Evolutionary conservation across 1,140 invertebrate species (phyloP).

Genomic region (Nylanderia fulva): DNA sequence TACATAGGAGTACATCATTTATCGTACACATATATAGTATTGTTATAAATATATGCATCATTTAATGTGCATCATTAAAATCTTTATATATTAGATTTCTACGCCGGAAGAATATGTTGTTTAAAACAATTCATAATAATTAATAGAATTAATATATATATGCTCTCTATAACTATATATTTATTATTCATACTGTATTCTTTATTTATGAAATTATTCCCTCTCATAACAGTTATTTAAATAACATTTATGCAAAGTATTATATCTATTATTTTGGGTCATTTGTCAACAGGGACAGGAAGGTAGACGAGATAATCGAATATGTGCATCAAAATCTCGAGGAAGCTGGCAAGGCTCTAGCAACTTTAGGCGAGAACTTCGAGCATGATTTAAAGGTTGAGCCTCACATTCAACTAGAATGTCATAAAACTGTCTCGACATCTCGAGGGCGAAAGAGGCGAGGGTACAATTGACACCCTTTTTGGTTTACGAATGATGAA

Average conservation of each 20-base stretch:
- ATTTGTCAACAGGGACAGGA: slow-evolving; percentile 70
- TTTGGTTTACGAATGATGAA: neutral
- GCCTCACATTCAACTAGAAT: slow-evolving; percentile 72
- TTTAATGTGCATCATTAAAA: neutral
- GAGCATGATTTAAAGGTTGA: slow-evolving; percentile 84
- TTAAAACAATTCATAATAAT: neutral
- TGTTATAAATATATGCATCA: too few relatives aligned
- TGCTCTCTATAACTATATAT: neutral
- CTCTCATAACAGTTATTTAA: neutral
- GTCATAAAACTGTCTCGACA: slow-evolving; percentile 55
- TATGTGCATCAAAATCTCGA: slow-evolving; percentile 79
- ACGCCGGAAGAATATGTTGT: too few relatives aligned
- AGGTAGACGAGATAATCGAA: slow-evolving; percentile 81
- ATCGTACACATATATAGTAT: neutral
- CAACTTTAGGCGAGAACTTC: slow-evolving; percentile 78
- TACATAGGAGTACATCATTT: neutral
- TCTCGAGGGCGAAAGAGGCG: slow-evolving; percentile 27
- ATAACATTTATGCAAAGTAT: neutral
- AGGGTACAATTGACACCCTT: slow-evolving; percentile 45
- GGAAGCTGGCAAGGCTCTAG: slow-evolving; percentile 79
- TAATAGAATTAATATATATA: neutral
- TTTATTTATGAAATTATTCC: neutral
- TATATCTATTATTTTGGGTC: slow-evolving; percentile 27
- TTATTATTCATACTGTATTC: neutral
- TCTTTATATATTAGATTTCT: neutral